Percentiles rank a stretch among this genome's conserved stretches.
Conservation (phyloP, 2,797 vertebrate species). For the Hoplostethus atlanticus region DNA sequence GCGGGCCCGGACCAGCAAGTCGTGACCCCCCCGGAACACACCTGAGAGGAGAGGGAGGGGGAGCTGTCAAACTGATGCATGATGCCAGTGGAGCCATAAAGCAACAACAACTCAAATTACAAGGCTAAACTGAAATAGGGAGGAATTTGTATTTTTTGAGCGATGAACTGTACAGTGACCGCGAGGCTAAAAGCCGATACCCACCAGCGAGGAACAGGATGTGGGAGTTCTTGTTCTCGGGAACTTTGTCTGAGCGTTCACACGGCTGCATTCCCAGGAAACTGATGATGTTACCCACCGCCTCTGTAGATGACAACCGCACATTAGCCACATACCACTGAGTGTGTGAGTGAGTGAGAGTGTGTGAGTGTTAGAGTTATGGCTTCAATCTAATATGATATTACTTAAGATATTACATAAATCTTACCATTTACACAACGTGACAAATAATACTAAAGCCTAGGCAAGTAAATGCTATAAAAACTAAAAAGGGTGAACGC, state of each 20-base stretch:
- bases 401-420: neutral
- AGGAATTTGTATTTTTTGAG: neutral
- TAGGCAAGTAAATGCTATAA: no score
- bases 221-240: conserved; percentile 97
- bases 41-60: conserved; percentile 76
- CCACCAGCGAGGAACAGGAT: conserved; percentile 94
- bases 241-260: conserved; percentile 97
- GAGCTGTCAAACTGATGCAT: neutral
- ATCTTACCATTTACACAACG: neutral
- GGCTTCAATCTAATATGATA: neutral
- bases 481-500: neutral
- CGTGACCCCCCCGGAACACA: conserved; percentile 91
- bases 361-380: no score
- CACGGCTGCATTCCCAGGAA: conserved; percentile 99
- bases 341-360: no score
- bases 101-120: no score
- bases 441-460: no score
- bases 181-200: conserved; percentile 30
- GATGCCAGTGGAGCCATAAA: no score
- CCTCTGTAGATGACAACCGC: conserved; percentile 84
- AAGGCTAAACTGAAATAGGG: no score
- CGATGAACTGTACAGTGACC: neutral
- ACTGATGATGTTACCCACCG: conserved; percentile 94
- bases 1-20: conserved; percentile 91
- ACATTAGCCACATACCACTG: conserved; percentile 14